A percentile compares a stretch with the other conserved stretches of the same genome.
phyloP scores from a whole-genome alignment of 2,888 invertebrate species.

The Abrostola triplasia region DNA sequence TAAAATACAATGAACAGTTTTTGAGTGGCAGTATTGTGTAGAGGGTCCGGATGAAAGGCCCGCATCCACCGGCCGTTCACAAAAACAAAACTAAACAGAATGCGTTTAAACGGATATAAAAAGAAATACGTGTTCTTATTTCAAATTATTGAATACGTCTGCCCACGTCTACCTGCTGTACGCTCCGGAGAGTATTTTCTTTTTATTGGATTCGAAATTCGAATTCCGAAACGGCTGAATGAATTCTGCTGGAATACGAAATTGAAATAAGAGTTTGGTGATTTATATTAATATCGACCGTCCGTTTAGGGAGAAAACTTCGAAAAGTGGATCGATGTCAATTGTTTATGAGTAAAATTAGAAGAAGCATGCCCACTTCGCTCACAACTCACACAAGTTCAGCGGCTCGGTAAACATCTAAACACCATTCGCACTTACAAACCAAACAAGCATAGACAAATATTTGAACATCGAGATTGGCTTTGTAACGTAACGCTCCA shows the following conservation, averaged over 20 bases:
- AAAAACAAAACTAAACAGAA: constrained; percentile 88
- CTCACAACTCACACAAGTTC: constrained; percentile 77
- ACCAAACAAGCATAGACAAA: constrained; percentile 85
- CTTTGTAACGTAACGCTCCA: constrained; percentile 73
- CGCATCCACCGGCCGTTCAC: constrained; percentile 81
- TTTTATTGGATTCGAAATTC: constrained; percentile 76
- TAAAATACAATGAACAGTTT: constrained; percentile 89
- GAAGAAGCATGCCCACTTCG: constrained; percentile 68
- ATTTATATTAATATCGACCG: constrained; percentile 51
- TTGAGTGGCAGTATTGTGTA: constrained; percentile 88
- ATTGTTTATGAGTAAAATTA: constrained; percentile 81
- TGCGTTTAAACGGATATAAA: constrained; percentile 87
- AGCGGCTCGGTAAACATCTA: constrained; percentile 84
- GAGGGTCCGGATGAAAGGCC: constrained; percentile 85
- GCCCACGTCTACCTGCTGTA: constrained; percentile 85
- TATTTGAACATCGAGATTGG: constrained; percentile 83
- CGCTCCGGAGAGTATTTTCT: constrained; percentile 65
- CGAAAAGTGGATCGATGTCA: constrained; percentile 76
- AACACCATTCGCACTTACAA: constrained; percentile 88
- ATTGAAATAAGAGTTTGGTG: constrained; percentile 56
- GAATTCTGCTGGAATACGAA: constrained; percentile 70
- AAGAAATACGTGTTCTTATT: constrained; percentile 87
- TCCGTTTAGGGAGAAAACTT: constrained; percentile 53
- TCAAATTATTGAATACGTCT: constrained; percentile 87
- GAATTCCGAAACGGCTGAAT: constrained; percentile 75